Evolutionary conservation across 2,888 invertebrate species (phyloP), one percentile per base, ranked within the genome.

Genomic region (Uropetala carovei): DNA sequence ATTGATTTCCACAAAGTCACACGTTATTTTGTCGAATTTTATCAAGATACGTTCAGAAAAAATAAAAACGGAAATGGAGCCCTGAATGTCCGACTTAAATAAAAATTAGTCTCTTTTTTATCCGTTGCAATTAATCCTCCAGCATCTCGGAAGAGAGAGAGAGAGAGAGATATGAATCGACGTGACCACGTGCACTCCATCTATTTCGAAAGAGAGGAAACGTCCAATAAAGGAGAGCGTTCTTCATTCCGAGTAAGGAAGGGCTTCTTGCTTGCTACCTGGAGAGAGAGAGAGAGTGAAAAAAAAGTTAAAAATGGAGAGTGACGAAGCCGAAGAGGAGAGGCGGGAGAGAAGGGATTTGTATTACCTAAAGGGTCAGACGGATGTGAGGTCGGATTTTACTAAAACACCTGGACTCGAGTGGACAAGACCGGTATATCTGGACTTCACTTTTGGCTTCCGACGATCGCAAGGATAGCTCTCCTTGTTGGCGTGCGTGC

Each of bases 381-480:
- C 11, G 27, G 27, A 27, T 27, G 13, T 1, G 75, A 27, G 14
- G 27, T 3, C 8, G 27, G 75, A 27, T 27, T 22, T 27, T 18
- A 75, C 75, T 75, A 75, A 75, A 75, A 75, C 75, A 75, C 75
- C 75, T 75, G 75, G 13, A 75, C 75, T 75, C 9, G 43, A 13
- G 75, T 27, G 27, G 60, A 18, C 18, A 60, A 18, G 75, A 75
- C 22, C 75, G 75, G 75, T 75, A 75, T 27, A 75, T 75, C 75
- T 75, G 75, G 75, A 75, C 13, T 18, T 75, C 75, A n/a, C 75
- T 75, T 75, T 75, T 75, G 75, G 75, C 75, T 75, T 22, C 75
- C 27, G 68, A 22, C 43, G 43, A 43, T 43, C 43, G 43, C 43
- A 43, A 43, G 43, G 43, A 43, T n/a, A 68, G 10, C 68, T 68